phyloP scores from a whole-genome alignment of 2,113 vertebrate species.

The Mesoclemmys tuberculata region DNA sequence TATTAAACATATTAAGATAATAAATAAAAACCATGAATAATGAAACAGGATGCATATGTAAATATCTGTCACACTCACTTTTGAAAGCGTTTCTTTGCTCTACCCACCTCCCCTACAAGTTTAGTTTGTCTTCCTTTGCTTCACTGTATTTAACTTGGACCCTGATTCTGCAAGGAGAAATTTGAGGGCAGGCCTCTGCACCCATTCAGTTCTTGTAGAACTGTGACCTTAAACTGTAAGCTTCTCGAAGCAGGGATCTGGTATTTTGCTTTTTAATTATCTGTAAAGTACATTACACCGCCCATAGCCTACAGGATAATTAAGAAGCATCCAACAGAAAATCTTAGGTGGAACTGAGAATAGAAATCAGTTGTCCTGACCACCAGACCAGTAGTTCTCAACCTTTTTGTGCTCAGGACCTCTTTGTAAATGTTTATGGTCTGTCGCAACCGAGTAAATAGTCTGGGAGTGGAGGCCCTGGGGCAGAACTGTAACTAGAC shows the following conservation, averaged over 20 bases:
- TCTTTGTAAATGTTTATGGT: not conserved
- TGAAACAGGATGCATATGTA: not conserved
- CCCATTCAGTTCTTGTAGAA: constrained; percentile 34
- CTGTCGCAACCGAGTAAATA: not conserved
- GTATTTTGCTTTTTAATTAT: constrained; percentile 23
- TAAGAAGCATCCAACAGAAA: not conserved
- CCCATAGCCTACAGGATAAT: constrained; percentile 46
- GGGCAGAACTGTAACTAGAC: too few relatives aligned
- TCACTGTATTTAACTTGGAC: not conserved
- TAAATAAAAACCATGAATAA: not conserved
- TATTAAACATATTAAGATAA: constrained; percentile 10
- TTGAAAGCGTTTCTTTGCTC: constrained; percentile 1
- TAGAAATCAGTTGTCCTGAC: constrained; percentile 16
- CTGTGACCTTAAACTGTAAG: not conserved
- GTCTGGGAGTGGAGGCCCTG: not conserved
- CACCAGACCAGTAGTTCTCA: not conserved
- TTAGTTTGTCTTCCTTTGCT: not conserved
- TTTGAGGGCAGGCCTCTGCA: constrained; percentile 22
- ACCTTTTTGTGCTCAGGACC: not conserved
- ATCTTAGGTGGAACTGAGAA: not conserved
- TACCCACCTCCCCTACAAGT: not conserved
- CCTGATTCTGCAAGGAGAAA: not conserved
- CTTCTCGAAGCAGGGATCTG: constrained; percentile 36
- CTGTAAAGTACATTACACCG: not conserved
- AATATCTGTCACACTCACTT: not conserved